These are phyloP conservation scores for Furnarius figulus DNA, from an alignment of 2,113 vertebrate species.

Conservation along the genomic window DNA sequence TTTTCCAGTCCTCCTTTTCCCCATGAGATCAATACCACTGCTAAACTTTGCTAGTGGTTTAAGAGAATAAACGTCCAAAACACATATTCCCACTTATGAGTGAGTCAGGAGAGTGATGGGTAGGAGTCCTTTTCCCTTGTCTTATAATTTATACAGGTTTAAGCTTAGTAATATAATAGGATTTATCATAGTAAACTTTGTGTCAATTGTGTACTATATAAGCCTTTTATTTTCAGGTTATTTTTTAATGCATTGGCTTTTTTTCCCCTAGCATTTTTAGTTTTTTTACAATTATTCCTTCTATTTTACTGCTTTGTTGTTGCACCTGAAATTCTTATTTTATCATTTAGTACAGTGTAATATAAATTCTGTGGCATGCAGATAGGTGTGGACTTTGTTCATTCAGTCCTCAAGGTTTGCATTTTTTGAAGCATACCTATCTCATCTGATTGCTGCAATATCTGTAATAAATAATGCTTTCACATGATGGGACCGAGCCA, in stretches of 20 bases:
- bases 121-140: not conserved
- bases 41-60: not conserved
- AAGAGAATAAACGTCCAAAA: not conserved
- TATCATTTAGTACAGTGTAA: not conserved
- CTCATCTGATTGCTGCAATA: not conserved
- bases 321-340: not conserved
- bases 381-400: not conserved
- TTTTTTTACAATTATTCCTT: not conserved
- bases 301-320: not conserved
- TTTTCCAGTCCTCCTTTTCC: not conserved
- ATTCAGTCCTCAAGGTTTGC: not conserved
- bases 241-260: not conserved
- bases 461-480: not conserved
- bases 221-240: not conserved
- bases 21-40: not conserved
- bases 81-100: not conserved
- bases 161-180: not conserved
- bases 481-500: not conserved
- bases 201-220: not conserved
- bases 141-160: not conserved
- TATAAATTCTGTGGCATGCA: not conserved
- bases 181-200: not conserved
- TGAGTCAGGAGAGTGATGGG: not conserved
- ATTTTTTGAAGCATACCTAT: not conserved
- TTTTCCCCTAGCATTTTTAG: not conserved